Conservation (phyloP, 2,797 vertebrate species). For the Salarias fasciatus region DNA sequence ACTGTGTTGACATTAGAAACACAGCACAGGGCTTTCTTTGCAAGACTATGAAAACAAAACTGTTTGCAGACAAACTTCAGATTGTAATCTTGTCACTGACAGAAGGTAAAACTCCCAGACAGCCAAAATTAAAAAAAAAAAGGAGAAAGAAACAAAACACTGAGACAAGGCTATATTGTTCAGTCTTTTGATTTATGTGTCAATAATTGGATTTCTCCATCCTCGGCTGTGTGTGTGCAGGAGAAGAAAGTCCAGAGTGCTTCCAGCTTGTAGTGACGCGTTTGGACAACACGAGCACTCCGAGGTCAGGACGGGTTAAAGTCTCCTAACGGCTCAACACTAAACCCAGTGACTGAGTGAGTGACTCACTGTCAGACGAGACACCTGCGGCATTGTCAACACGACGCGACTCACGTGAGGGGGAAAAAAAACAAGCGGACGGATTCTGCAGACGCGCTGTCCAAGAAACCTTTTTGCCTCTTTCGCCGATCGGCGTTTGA, state of each 20-base stretch:
- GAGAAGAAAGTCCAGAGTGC: neutral
- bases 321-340: slow-evolving; percentile 63
- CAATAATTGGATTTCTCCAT: neutral
- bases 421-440: slow-evolving; percentile 5
- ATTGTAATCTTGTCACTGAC: slow-evolving; percentile 2
- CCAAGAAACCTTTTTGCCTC: too few species aligned
- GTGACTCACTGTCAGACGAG: slow-evolving; percentile 39
- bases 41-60: slow-evolving; percentile 22
- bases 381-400: slow-evolving; percentile 46
- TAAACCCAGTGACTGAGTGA: slow-evolving; percentile 36
- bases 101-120: neutral
- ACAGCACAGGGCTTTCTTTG: slow-evolving; percentile 35
- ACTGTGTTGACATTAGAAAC: slow-evolving; percentile 53
- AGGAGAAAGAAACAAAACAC: too few species aligned
- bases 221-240: neutral
- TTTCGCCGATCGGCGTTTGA: neutral
- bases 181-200: neutral
- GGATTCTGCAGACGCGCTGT: neutral
- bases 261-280: neutral
- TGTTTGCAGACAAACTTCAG: slow-evolving; percentile 35
- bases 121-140: too few species aligned
- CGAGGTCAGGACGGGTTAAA: slow-evolving; percentile 68
- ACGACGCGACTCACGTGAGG: slow-evolving; percentile 5
- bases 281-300: slow-evolving; percentile 35
- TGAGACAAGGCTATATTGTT: neutral